Percentiles rank a stretch among this genome's conserved stretches.
These are phyloP conservation scores for Poeciliopsis retropinna DNA, from an alignment of 2,113 vertebrate species.

Conservation along the genomic window DNA sequence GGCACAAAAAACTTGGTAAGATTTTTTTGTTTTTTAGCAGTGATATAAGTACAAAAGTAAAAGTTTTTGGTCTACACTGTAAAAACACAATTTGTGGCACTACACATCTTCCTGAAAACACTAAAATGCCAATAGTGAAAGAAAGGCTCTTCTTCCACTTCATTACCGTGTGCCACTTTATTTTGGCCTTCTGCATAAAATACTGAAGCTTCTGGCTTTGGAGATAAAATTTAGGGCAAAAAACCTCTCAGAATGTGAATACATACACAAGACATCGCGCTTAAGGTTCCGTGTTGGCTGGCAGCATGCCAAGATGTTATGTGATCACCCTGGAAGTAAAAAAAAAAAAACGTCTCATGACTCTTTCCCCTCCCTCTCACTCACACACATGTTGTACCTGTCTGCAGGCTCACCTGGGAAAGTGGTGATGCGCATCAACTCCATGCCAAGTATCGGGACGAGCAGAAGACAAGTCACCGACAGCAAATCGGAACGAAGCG, in stretches of 20 bases:
- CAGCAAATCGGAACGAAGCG: background rate
- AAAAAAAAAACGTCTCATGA: constrained; percentile 28
- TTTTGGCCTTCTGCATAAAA: background rate
- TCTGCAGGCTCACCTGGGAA: constrained; percentile 59
- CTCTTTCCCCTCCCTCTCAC: constrained; percentile 8
- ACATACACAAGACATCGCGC: no score
- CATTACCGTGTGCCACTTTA: background rate
- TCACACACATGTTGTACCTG: background rate
- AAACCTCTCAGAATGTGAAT: no score
- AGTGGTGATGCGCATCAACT: constrained; percentile 51
- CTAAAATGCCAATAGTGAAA: no score
- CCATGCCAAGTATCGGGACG: constrained; percentile 52
- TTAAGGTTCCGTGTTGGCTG: background rate
- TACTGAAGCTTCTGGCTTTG: background rate
- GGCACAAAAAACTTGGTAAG: no score
- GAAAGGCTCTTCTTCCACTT: background rate
- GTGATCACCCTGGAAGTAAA: constrained; percentile 23
- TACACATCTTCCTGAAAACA: no score
- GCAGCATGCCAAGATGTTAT: constrained; percentile 32
- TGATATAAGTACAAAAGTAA: no score
- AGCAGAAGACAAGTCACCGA: background rate
- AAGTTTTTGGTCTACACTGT: no score
- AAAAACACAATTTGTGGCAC: no score
- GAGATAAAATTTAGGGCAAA: background rate
- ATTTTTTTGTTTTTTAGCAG: no score